Conservation (phyloP, 2,797 vertebrate genomes). For the Parambassis ranga region DNA sequence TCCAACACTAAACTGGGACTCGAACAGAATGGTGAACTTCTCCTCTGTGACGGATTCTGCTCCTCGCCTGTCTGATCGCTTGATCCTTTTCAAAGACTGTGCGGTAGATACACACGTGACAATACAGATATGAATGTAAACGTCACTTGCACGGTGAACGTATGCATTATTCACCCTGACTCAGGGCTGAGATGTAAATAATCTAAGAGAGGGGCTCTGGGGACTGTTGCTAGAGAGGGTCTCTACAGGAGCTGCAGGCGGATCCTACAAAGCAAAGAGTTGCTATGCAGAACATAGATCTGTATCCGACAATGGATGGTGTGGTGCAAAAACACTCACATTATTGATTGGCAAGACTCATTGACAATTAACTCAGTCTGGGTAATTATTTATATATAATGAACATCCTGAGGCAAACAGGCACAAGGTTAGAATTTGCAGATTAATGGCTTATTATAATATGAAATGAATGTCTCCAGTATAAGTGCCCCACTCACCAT, state of each 20-base stretch:
- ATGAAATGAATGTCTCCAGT: neutral
- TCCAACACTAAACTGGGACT: conserved; percentile 96
- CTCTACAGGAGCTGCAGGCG: neutral
- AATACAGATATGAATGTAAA: neutral
- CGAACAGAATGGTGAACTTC: conserved; percentile 97
- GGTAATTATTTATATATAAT: neutral
- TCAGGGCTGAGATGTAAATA: conserved; percentile 10
- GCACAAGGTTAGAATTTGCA: neutral
- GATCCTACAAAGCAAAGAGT: neutral
- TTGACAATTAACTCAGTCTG: neutral
- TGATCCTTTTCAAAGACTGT: conserved; percentile 96
- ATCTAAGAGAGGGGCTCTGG: conserved; percentile 7
- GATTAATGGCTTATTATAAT: neutral
- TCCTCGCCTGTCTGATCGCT: conserved; percentile 93
- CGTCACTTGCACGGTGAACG: neutral
- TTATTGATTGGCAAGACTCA: neutral
- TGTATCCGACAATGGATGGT: neutral
- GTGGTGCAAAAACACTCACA: neutral
- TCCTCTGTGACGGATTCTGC: conserved; percentile 97
- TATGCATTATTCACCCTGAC: conserved; percentile 28
- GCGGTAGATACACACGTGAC: neutral
- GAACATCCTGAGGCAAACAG: too few species aligned
- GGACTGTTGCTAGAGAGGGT: neutral
- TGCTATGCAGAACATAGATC: neutral
- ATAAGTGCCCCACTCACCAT: conserved; percentile 80